A percentile compares a stretch with the other conserved stretches of the same genome.
Evolutionary conservation across 2,888 invertebrate species (phyloP).

Genomic region (Diogma glabrata): DNA sequence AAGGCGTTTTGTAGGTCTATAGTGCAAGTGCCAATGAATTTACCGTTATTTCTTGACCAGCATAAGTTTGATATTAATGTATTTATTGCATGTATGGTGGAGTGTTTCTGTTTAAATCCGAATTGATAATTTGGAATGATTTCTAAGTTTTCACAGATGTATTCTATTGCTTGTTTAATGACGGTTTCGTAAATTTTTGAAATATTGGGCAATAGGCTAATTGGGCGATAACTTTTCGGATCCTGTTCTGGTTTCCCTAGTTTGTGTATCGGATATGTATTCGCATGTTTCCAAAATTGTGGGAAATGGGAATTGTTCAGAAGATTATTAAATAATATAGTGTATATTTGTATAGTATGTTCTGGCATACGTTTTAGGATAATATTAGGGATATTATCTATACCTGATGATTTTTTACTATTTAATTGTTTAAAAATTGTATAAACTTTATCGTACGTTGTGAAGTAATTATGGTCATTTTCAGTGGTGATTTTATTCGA

Average conservation of each 20-base stretch:
- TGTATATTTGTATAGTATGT: not conserved
- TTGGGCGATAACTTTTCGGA: not conserved
- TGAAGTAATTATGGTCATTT: too few species aligned
- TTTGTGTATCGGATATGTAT: not conserved
- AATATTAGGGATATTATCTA: not conserved
- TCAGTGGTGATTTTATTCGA: too few species aligned
- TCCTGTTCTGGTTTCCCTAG: not conserved
- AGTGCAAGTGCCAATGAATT: constrained; percentile 1
- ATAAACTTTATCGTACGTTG: too few species aligned
- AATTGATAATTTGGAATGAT: constrained; percentile 12
- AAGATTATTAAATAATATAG: not conserved
- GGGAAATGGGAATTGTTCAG: not conserved
- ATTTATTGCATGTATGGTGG: not conserved
- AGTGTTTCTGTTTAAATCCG: constrained; percentile 2
- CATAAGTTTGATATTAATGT: constrained; percentile 4
- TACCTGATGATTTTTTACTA: not conserved
- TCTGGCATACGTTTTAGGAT: not conserved
- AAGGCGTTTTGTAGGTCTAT: constrained; percentile 11
- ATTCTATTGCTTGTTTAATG: not conserved
- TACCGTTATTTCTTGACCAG: not conserved
- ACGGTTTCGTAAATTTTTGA: not conserved
- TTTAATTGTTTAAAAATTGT: too few species aligned
- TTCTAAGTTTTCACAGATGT: not conserved
- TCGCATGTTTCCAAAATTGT: not conserved
- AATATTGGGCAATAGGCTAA: not conserved